Conservation (phyloP, 2,113 vertebrate genomes). For the Platanista minor region DNA sequence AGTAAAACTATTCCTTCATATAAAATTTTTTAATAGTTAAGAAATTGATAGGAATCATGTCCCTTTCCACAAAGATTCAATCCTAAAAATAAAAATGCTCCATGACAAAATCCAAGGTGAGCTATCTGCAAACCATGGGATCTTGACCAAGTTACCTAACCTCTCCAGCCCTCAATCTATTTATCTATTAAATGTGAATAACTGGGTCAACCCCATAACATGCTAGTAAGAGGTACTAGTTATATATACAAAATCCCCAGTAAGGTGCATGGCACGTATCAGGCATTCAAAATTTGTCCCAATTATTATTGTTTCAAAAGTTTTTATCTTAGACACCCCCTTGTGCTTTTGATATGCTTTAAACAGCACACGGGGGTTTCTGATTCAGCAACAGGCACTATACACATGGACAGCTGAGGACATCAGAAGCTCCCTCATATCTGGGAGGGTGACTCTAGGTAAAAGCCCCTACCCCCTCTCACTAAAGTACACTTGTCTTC, state of each 20-base stretch:
- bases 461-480: background rate
- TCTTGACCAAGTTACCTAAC: background rate
- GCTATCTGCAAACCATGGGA: background rate
- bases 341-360: background rate
- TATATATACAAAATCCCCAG: background rate
- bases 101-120: background rate
- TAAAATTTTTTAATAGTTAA: background rate
- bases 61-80: constrained; percentile 32
- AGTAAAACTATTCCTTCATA: constrained; percentile 49
- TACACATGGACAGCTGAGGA: background rate
- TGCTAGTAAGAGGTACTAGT: background rate
- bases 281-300: background rate
- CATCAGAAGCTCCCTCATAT: background rate
- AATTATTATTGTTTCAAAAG: background rate
- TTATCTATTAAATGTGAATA: background rate
- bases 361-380: background rate
- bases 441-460: background rate
- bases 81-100: constrained; percentile 20
- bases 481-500: background rate
- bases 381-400: background rate
- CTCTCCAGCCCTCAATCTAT: background rate
- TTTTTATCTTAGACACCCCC: background rate
- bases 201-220: background rate
- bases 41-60: constrained; percentile 3
- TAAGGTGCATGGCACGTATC: background rate